phyloP scores from a whole-genome alignment of 1,140 invertebrate genomes.

The Lordiphosa stackelbergi region DNA sequence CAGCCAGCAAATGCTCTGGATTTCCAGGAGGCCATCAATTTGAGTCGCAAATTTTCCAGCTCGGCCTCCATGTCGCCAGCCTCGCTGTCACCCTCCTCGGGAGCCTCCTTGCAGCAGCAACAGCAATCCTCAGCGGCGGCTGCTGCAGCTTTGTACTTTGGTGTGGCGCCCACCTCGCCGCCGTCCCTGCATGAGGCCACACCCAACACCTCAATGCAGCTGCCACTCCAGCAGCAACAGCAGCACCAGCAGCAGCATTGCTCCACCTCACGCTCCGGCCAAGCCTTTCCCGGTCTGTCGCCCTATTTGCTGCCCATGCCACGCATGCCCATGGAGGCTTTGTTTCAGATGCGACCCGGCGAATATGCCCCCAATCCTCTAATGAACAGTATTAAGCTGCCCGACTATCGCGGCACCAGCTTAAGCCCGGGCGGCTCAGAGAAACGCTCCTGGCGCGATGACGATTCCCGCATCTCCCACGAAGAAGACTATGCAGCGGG shows the following conservation, averaged over 20 bases:
- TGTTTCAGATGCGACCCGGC: constrained; percentile 80
- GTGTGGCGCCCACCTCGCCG: constrained; percentile 39
- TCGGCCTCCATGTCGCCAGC: constrained; percentile 66
- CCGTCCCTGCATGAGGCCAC: constrained; percentile 77
- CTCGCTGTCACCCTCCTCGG: constrained; percentile 77
- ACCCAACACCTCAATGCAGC: constrained; percentile 19
- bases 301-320: constrained; percentile 79
- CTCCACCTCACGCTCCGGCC: constrained; percentile 23
- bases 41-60: constrained; percentile 83
- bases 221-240: constrained; percentile 8
- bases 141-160: constrained; percentile 60
- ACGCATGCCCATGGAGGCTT: constrained; percentile 81
- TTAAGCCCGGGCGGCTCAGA: constrained; percentile 82
- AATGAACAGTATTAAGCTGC: constrained; percentile 78
- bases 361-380: constrained; percentile 80
- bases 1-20: constrained; percentile 56
- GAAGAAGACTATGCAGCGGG: constrained; percentile 77
- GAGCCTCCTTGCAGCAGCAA: constrained; percentile 75
- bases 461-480: constrained; percentile 79
- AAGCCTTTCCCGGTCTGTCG: constrained; percentile 70
- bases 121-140: constrained; percentile 40
- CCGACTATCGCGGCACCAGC: constrained; percentile 78
- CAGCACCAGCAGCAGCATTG: constrained; percentile 16
- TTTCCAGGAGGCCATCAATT: constrained; percentile 82
- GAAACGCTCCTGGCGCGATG: constrained; percentile 81